Percentiles rank a stretch among this genome's conserved stretches.
Evolutionary conservation across 1,140 invertebrate genomes (phyloP).

Genomic region (Drosophila varians): DNA sequence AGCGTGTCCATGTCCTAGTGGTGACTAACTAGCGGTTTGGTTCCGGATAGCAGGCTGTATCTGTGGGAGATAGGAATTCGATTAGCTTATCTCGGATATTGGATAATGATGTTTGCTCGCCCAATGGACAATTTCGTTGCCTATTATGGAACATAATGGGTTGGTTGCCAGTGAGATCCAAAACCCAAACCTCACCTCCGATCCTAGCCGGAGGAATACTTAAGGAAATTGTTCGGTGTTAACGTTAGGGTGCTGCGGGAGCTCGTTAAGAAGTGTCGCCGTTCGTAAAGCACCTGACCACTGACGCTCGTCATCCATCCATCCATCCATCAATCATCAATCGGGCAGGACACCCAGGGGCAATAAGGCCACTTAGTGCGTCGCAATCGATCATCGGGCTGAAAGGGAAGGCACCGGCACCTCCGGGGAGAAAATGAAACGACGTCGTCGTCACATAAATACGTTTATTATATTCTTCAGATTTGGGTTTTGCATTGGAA

Average conservation of each 20-base stretch:
- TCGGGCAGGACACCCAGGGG: slow-evolving; percentile 18
- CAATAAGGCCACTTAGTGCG: not conserved
- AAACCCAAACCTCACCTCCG: no score
- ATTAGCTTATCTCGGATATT: not conserved
- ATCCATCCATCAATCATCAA: slow-evolving; percentile 47
- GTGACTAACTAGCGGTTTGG: not conserved
- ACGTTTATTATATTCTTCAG: slow-evolving; percentile 80
- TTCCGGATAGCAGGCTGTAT: not conserved
- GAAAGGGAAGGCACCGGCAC: no score
- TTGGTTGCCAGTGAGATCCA: no score
- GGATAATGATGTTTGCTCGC: not conserved
- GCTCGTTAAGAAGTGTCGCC: no score
- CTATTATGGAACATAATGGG: no score
- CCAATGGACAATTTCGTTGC: not conserved
- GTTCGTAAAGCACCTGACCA: no score
- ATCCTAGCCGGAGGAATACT: no score
- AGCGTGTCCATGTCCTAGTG: slow-evolving; percentile 55
- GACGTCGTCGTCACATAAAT: slow-evolving; percentile 68
- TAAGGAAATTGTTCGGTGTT: no score
- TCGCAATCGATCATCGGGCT: not conserved
- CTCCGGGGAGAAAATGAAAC: not conserved
- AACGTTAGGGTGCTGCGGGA: no score
- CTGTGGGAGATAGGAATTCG: slow-evolving; percentile 14
- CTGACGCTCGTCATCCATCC: no score
- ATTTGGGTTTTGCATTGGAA: slow-evolving; percentile 69